Conservation (phyloP, 2,113 vertebrate species). For the Thunnus thynnus region DNA sequence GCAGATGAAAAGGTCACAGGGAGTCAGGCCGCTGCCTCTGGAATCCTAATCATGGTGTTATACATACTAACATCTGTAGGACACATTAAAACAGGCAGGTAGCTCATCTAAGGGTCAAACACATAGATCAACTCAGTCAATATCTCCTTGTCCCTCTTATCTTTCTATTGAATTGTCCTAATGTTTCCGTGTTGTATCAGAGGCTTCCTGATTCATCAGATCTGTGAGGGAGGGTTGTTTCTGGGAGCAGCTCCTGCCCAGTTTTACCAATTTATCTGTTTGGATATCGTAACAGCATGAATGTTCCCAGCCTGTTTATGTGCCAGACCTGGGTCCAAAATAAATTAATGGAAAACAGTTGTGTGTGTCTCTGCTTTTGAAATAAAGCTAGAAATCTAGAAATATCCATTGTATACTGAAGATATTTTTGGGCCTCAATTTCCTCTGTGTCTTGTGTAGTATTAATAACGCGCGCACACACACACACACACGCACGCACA, state of each 20-base stretch:
- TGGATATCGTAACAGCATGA: slow-evolving; percentile 1
- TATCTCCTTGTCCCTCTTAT: slow-evolving; percentile 35
- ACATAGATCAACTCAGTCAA: slow-evolving; percentile 22
- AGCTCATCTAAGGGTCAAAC: slow-evolving; percentile 46
- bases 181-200: slow-evolving; percentile 19
- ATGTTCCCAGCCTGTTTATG: neutral
- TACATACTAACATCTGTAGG: slow-evolving; percentile 19
- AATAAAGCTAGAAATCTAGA: slow-evolving; percentile 1
- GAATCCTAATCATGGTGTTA: slow-evolving; percentile 34
- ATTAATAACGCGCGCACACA: neutral
- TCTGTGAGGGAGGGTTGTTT: slow-evolving; percentile 1
- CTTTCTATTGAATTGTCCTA: slow-evolving; percentile 30
- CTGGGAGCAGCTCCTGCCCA: neutral
- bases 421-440: neutral
- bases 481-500: neutral
- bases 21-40: slow-evolving; percentile 11
- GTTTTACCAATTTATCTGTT: slow-evolving; percentile 20
- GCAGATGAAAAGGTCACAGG: slow-evolving; percentile 64
- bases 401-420: neutral
- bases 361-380: neutral
- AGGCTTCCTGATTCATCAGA: slow-evolving; percentile 24
- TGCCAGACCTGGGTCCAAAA: neutral
- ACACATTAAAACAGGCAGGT: slow-evolving; percentile 9
- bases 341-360: neutral
- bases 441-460: slow-evolving; percentile 3